These are phyloP conservation scores for Hiodon alosoides DNA, from an alignment of 2,113 vertebrate species.

Conservation along the genomic window DNA sequence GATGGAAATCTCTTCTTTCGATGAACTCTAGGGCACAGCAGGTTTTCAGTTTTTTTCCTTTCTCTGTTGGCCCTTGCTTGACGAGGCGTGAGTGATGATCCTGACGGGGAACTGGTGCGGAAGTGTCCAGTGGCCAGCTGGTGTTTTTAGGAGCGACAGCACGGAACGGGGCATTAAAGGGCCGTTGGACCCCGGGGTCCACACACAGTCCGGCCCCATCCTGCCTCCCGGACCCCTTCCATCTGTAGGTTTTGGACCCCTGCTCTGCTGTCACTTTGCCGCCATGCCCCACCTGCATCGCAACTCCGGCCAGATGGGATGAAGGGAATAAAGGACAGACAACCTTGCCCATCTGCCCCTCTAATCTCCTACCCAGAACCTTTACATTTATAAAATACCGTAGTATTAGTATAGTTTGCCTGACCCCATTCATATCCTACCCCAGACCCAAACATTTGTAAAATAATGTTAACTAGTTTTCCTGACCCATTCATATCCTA, in stretches of 20 bases:
- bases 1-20: no score
- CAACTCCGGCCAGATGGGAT: conserved; percentile 15
- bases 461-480: no score
- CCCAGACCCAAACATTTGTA: no score
- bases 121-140: no score
- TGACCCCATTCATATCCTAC: no score
- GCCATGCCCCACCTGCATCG: not conserved
- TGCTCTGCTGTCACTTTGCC: conserved; percentile 8
- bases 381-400: not conserved
- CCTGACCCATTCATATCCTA: no score
- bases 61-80: no score
- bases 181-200: conserved; percentile 1
- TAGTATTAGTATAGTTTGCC: no score
- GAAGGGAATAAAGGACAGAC: conserved; percentile 1
- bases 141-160: not conserved
- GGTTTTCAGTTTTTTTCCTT: no score
- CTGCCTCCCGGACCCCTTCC: conserved; percentile 14
- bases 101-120: no score
- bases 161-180: not conserved
- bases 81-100: no score
- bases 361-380: not conserved
- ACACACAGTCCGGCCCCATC: conserved; percentile 1
- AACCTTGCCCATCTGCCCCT: conserved; percentile 1
- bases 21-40: no score
- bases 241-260: conserved; percentile 24